Evolutionary conservation across 2,888 invertebrate species (phyloP), one percentile per base, ranked within the genome.

Genomic region (Aleiodes testaceus): DNA sequence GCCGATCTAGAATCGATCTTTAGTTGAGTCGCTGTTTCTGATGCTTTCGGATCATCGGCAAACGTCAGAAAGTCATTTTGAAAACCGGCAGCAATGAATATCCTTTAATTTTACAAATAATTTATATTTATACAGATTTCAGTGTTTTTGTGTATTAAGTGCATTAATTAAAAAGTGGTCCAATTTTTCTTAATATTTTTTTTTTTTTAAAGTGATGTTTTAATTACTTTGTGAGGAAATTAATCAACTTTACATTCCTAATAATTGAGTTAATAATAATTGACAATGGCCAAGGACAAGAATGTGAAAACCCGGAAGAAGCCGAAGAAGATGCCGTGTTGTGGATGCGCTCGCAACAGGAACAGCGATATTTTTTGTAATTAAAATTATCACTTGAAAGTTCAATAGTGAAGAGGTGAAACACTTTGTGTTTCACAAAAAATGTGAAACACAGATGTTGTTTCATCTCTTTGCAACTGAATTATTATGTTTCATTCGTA

Each of bases 361-460:
- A 87, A 87, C 87, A 87, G 87, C 85, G 87, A 87, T 82, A 77
- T 83, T 70, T 77, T 83, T 77, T 82, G 87, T 87, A 87, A 82
- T 83, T 83, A 81, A 61, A 64, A 53, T 26, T 26, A 26, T 26
- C 26, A 52, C 63, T 63, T 64, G 67, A 63, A 36, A n/a, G n/a
- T n/a, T n/a, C n/a, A n/a, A n/a, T n/a, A n/a, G n/a, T n/a, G n/a
- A n/a, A n/a, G n/a, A n/a, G n/a, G n/a, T n/a, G n/a, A n/a, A n/a
- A n/a, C n/a, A n/a, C n/a, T n/a, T n/a, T n/a, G n/a, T n/a, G n/a
- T n/a, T n/a, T n/a, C n/a, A n/a, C n/a, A n/a, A n/a, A n/a, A n/a
- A n/a, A n/a, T n/a, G n/a, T n/a, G n/a, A n/a, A n/a, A n/a, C n/a
- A n/a, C n/a, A n/a, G n/a, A n/a, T n/a, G n/a, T n/a, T n/a, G n/a